Base-by-base conservation (phyloP, 1,140 invertebrate genomes). In the Brachionus manjavacas region DNA sequence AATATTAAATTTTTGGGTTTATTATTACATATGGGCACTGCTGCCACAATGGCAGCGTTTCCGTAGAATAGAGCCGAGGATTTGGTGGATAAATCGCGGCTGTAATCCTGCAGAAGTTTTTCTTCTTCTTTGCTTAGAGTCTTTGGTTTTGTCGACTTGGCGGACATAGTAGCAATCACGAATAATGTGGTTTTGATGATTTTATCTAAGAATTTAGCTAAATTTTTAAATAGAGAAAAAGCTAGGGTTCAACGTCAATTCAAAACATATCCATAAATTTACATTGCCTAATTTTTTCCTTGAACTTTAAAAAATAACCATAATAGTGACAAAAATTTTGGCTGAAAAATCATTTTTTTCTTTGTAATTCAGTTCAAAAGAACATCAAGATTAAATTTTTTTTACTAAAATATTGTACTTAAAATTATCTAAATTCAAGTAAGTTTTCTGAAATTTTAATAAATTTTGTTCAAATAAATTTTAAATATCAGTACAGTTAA, bases 61-160 rank as follows among this genome's bases (percentile, higher is more conserved):
- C 96, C 95, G 88, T 98, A 99, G 90, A 99, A 99, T 70, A 99
- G 90, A 16, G 96, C 95, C 16, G 95, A 96, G 0, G 96, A 98
- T 91, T 98, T 99, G 20, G 96, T 98, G 1, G 95, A 96, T 14
- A 99, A 96, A 92, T 98, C 97, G 87, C 96, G 92, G 87, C 96
- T 98, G 88, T 99, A 99, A 91, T 99, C 97, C 90, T 99, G 95
- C 64, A 99, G 91, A 16, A 99, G 91, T n/a, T 98, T 91, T 89
- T 99, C 97, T 89, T 99, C 97, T 91, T 99, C 96, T 89, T 96
- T 96, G 2, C 96, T 98, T 86, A 99, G 16, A 28, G n/a, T 20
- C 25, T 81, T 31, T 23, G 79, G 31, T 81, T 81, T 81, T 9
- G 16, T 12, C 12, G 79, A 49, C 14, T 76, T 76, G 43, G 72